phyloP scores from a whole-genome alignment of 2,888 invertebrate genomes.

The Pemphredon lugubris region DNA sequence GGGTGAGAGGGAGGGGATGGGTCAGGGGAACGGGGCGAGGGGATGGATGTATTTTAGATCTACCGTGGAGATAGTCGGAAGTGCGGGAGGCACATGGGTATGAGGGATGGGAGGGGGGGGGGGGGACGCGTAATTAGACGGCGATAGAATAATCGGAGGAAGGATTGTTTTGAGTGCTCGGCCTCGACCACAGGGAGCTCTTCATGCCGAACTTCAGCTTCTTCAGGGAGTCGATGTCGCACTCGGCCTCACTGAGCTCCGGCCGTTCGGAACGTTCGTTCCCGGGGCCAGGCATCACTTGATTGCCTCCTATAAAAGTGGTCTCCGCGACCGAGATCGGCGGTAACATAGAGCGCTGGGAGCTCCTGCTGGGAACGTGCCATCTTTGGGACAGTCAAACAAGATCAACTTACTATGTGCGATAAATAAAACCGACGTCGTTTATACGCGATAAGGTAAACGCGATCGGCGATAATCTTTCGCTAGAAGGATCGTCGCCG shows the following conservation, averaged over 20 bases:
- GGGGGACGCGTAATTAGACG: constrained; percentile 82
- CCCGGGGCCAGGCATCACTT: constrained; percentile 65
- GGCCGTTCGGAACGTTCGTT: constrained; percentile 82
- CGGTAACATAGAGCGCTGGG: constrained; percentile 85
- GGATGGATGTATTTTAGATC: constrained; percentile 15
- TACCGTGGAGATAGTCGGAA: constrained; percentile 34
- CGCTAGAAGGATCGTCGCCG: too few relatives aligned
- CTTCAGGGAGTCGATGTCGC: constrained; percentile 88
- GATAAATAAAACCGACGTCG: too few relatives aligned
- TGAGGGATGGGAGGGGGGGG: too few relatives aligned
- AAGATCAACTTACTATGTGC: constrained; percentile 23
- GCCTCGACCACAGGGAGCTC: constrained; percentile 88
- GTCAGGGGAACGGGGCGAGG: constrained; percentile 1
- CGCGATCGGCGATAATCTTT: too few relatives aligned
- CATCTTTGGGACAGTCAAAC: constrained; percentile 79
- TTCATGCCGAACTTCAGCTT: constrained; percentile 87
- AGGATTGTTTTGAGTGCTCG: constrained; percentile 83
- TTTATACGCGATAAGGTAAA: too few relatives aligned
- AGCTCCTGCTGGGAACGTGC: constrained; percentile 82
- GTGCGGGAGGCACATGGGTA: constrained; percentile 31
- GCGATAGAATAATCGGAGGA: constrained; percentile 89
- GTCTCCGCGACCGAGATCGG: constrained; percentile 85
- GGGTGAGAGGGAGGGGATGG: too few relatives aligned
- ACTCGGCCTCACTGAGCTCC: constrained; percentile 87
- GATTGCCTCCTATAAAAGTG: constrained; percentile 81